Evolutionary conservation across 2,888 invertebrate species (phyloP), one percentile per base, ranked within the genome.

Genomic region (Suillia variegata): DNA sequence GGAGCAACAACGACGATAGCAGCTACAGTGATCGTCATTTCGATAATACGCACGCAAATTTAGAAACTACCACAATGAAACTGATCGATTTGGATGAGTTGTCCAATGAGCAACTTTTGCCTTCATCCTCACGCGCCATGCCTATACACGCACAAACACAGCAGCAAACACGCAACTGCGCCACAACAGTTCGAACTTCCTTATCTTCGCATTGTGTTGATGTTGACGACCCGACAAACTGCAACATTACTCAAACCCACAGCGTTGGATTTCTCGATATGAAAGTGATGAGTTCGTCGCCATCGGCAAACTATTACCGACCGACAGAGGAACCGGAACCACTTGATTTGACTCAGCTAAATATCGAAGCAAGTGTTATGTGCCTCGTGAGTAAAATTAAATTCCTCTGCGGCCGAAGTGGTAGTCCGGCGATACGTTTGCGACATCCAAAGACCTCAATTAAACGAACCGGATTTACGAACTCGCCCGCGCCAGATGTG

Each of bases 361-460:
- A 94, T 76, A 91, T 93, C 55, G 93, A 94, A 81, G 94, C 93
- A 1, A 91, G 92, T 73, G 89, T 93, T 5, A 92, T 94, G 87
- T 93, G 93, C 79, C 84, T 94, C 63, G 90, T 91, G 21, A 91
- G 92, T 69, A 93, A 93, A 83, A 89, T 84, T 1, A 92, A 92
- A 74, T 91, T 90, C 78, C 83, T 93, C 3, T 91, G 90, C 74
- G 90, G 90, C 1, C 84, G 89, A 47, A 89, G 89, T 71, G 88
- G 89, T 17, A 89, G 89, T 73, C 90, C 90, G 2, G 89, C 89
- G 3, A 88, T 89, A 10, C 83, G 89, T 56, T 71, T 89, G 50
- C 83, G 89, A 20, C 86, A 85, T 67, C 87, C 82, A 2, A 80
- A 77, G 60, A 68, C 63, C 13, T 67, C 71, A 5, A 67, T 76